phyloP scores from a whole-genome alignment of 2,888 invertebrate genomes.

The Heliconius cydno region DNA sequence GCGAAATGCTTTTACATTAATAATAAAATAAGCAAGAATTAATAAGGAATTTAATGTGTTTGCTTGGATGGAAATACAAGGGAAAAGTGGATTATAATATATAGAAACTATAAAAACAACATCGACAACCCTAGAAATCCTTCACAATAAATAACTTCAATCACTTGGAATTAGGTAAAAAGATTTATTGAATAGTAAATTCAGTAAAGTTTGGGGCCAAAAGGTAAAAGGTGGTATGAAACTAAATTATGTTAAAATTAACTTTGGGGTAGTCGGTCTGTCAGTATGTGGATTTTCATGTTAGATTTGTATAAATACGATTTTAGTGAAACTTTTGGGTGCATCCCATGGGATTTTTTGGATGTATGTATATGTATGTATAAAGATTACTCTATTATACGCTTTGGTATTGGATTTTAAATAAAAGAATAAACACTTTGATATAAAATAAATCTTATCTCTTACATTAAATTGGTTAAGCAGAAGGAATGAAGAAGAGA shows the following conservation, averaged over 20 bases:
- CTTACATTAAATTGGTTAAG: too few relatives aligned
- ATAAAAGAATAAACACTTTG: background rate
- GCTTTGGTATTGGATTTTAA: too few relatives aligned
- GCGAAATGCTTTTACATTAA: too few relatives aligned
- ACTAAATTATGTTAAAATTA: conserved; percentile 10
- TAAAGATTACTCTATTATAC: background rate
- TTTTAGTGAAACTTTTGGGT: background rate
- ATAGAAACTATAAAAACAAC: conserved; percentile 1
- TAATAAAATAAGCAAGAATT: too few relatives aligned
- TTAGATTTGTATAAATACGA: background rate
- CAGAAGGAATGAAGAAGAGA: too few relatives aligned
- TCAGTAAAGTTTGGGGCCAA: conserved; percentile 11
- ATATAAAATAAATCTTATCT: background rate
- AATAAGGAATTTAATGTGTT: too few relatives aligned
- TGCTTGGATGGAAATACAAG: too few relatives aligned
- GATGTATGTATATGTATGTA: background rate
- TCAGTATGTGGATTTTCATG: conserved; percentile 10
- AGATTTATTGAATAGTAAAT: conserved; percentile 38
- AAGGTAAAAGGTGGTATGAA: conserved; percentile 9
- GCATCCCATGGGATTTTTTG: background rate
- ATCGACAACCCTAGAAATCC: conserved; percentile 30
- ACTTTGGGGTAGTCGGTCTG: background rate
- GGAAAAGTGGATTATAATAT: background rate
- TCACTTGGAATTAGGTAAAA: conserved; percentile 38
- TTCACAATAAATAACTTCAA: conserved; percentile 33